phyloP scores from a whole-genome alignment of 2,113 vertebrate species.

The Nibea coibor region DNA sequence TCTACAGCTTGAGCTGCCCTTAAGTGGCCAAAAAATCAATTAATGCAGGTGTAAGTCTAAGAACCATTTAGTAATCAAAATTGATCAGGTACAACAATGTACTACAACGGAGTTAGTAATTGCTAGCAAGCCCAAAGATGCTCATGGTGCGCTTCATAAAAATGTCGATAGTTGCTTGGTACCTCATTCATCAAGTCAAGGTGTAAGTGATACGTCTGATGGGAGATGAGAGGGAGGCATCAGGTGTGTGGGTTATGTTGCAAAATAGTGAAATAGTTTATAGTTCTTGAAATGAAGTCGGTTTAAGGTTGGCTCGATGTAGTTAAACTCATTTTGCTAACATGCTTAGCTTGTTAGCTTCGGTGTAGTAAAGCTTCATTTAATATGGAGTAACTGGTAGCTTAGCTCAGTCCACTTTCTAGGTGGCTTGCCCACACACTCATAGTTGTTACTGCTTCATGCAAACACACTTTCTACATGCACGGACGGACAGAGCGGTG shows the following conservation, averaged over 20 bases:
- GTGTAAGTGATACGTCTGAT: not conserved
- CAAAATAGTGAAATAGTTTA: not conserved
- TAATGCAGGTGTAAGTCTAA: not conserved
- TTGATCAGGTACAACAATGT: not conserved
- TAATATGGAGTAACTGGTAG: too few relatives aligned
- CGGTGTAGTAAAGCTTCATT: too few relatives aligned
- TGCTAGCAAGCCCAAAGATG: not conserved
- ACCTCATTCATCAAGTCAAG: not conserved
- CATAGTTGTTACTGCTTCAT: too few relatives aligned
- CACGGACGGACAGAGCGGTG: too few relatives aligned
- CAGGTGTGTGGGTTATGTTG: not conserved
- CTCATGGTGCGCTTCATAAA: not conserved
- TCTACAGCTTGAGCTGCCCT: not conserved
- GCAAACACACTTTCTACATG: too few relatives aligned
- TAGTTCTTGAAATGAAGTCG: too few relatives aligned
- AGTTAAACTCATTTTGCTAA: too few relatives aligned
- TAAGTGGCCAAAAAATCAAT: not conserved
- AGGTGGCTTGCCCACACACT: too few relatives aligned
- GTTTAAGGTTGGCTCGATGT: too few relatives aligned
- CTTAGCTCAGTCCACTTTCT: too few relatives aligned
- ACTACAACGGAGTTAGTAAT: not conserved
- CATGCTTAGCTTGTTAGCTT: too few relatives aligned
- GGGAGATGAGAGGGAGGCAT: not conserved
- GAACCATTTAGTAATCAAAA: not conserved
- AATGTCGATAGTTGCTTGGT: not conserved